Evolutionary conservation across 2,797 vertebrate species (phyloP).

Genomic region (Characodon lateralis): DNA sequence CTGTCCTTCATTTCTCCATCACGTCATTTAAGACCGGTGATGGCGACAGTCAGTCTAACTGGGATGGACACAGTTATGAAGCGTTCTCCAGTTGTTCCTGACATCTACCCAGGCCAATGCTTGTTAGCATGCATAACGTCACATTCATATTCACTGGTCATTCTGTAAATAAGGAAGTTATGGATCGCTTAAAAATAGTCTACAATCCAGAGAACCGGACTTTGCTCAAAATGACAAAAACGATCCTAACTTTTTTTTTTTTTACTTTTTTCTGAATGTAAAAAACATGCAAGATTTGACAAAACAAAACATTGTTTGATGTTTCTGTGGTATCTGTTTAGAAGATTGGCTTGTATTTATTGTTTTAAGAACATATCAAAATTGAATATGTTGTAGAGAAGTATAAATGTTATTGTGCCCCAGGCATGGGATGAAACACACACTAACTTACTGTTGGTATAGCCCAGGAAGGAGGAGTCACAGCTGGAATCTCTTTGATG

Average conservation of each 20-base stretch:
- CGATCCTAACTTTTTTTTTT: neutral
- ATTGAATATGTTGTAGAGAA: too few relatives aligned
- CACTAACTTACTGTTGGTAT: too few relatives aligned
- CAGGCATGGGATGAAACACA: too few relatives aligned
- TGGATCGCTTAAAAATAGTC: conserved; percentile 24
- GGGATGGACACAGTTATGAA: conserved; percentile 28
- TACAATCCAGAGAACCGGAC: neutral
- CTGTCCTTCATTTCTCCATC: conserved; percentile 50
- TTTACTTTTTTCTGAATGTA: neutral
- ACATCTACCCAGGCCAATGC: conserved; percentile 45
- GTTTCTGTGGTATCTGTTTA: neutral
- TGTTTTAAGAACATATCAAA: neutral
- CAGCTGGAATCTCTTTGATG: too few relatives aligned
- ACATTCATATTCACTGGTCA: conserved; percentile 30
- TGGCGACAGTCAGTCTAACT: conserved; percentile 44
- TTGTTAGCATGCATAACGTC: conserved; percentile 69
- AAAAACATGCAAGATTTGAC: neutral
- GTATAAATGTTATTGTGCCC: too few relatives aligned
- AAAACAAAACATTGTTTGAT: neutral
- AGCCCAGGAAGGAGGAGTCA: too few relatives aligned
- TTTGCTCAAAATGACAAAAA: neutral
- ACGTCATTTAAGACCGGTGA: conserved; percentile 8
- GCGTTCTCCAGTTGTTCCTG: conserved; percentile 23
- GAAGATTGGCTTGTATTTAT: neutral
- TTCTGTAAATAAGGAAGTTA: conserved; percentile 31